phyloP scores from a whole-genome alignment of 2,888 invertebrate species.

The Sicus ferrugineus region DNA sequence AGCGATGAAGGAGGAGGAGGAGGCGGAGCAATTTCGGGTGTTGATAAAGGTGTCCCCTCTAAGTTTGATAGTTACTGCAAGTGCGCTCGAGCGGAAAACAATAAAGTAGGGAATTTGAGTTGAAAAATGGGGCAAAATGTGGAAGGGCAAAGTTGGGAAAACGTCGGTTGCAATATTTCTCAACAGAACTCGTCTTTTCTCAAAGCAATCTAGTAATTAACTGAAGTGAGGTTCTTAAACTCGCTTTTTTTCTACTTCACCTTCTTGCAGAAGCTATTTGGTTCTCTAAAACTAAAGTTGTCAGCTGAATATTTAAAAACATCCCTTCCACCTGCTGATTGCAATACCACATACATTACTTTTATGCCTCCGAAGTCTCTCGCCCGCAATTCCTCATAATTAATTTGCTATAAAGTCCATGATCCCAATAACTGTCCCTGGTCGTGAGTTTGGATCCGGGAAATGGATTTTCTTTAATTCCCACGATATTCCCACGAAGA shows the following conservation, averaged over 20 bases:
- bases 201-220: neutral
- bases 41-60: too few relatives aligned
- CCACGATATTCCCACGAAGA: too few relatives aligned
- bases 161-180: too few relatives aligned
- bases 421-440: neutral
- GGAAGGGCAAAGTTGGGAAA: neutral
- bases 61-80: too few relatives aligned
- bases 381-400: constrained; percentile 35
- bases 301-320: neutral
- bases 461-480: too few relatives aligned
- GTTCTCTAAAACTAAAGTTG: neutral
- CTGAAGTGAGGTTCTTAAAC: neutral
- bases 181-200: neutral
- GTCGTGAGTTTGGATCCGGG: too few relatives aligned
- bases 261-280: neutral
- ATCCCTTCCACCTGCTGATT: neutral
- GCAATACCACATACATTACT: too few relatives aligned
- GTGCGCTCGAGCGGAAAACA: too few relatives aligned
- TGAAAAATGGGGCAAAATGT: too few relatives aligned
- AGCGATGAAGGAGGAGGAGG: neutral
- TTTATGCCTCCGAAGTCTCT: too few relatives aligned
- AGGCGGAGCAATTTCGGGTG: neutral
- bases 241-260: neutral
- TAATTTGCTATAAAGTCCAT: constrained; percentile 29
- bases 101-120: too few relatives aligned